Base-by-base conservation (phyloP, 53 echinoderm and acorn worm genomes). In the Crossaster papposus region DNA sequence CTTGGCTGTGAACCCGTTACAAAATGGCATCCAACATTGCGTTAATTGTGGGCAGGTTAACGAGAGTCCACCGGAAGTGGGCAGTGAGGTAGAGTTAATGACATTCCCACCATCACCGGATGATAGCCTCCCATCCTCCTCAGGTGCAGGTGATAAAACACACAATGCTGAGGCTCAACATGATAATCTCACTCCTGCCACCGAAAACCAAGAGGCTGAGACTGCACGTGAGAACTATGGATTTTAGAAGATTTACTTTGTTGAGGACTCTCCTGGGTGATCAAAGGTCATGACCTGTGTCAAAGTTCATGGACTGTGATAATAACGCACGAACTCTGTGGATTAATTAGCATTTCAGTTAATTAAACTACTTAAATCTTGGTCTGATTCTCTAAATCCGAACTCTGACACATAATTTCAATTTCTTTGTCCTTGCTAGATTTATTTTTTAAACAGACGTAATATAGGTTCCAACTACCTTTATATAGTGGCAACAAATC, bases 11-110 rank as follows among this genome's bases (percentile, higher is more conserved):
- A 83, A 83, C 18, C 44, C 6, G 20, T 15, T 18, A 30, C 70
- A 71, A 30, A 83, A 7, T 13, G 83, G 72, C 30, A 51, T 51
- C 30, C 70, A 51, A 36, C 50, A 51, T 4, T 83, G 83, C 15
- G 36, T 70, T 10, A 83, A 29, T 28, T 83, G 83, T 71, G 83
- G 83, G 30, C 72, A 83, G 71, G 65, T 81, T 30, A 81, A 81
- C 24, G 23, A 64, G 65, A 65, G 37, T 37, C 65, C 58, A 3
- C 71, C 14, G 14, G 70, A 83, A 51, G 30, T 70, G 0, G 83
- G 71, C 1, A 15, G 51, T n/a, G 83, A 68, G 50, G 71, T 70
- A 51, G 83, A 83, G 64, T 81, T 81, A 37, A 81, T 81, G 81
- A 81, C 81, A 63, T 81, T 81, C 64, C 81, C 81, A 34, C 65